These are phyloP conservation scores for Ericerus pela DNA, from an alignment of 1,140 invertebrate genomes.

Conservation along the genomic window DNA sequence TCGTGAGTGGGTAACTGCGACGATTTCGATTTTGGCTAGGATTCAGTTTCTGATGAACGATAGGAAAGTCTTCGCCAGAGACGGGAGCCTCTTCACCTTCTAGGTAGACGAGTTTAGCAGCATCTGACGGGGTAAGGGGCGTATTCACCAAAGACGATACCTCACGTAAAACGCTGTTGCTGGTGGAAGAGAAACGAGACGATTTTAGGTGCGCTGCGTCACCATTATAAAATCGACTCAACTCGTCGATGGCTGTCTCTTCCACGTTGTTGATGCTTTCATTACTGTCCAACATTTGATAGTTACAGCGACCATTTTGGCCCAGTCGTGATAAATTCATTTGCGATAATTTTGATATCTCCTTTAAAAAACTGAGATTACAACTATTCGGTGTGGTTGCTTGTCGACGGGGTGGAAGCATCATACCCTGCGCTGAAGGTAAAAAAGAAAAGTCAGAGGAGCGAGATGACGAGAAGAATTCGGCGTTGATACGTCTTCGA, in stretches of 20 bases:
- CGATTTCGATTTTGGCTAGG: constrained; percentile 23
- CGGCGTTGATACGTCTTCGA: too few species aligned
- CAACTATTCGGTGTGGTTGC: constrained; percentile 19
- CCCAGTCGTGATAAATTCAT: constrained; percentile 49
- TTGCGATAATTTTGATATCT: constrained; percentile 56
- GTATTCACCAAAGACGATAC: constrained; percentile 37
- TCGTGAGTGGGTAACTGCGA: constrained; percentile 33
- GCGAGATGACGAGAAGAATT: background rate
- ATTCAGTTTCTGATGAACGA: constrained; percentile 26
- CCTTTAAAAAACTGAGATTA: constrained; percentile 42
- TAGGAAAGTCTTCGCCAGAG: constrained; percentile 22
- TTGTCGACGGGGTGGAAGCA: constrained; percentile 4
- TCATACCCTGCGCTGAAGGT: background rate
- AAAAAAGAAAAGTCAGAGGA: too few species aligned
- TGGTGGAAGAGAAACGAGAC: constrained; percentile 5
- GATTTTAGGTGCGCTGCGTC: constrained; percentile 10
- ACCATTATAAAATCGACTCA: constrained; percentile 32
- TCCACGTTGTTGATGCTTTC: constrained; percentile 30
- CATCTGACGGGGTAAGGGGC: constrained; percentile 46
- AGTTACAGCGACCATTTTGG: constrained; percentile 48
- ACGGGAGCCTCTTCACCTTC: constrained; percentile 38
- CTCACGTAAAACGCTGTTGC: constrained; percentile 42
- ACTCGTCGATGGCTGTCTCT: constrained; percentile 31
- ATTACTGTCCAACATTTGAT: constrained; percentile 43
- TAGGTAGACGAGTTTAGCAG: constrained; percentile 49